Percentiles rank a stretch among this genome's conserved stretches.
Evolutionary conservation across 2,888 invertebrate genomes (phyloP).

Genomic region (Hemicrepidius hirtus): DNA sequence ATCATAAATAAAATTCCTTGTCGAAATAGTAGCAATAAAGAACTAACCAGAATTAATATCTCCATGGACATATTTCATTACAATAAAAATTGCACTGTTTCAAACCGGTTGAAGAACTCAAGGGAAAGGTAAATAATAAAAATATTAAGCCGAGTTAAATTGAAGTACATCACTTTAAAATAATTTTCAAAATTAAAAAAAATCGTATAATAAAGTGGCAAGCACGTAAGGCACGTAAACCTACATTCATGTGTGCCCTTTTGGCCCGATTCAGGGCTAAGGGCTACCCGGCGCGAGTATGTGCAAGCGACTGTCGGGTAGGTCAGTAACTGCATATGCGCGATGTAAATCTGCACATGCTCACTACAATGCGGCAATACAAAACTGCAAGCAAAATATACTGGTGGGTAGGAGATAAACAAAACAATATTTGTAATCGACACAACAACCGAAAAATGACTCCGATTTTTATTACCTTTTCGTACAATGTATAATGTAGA

Average conservation of each 20-base stretch:
- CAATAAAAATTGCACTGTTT: slow-evolving; percentile 55
- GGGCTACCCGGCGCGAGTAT: slow-evolving; percentile 67
- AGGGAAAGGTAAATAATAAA: slow-evolving; percentile 53
- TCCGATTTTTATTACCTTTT: not conserved
- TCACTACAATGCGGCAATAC: slow-evolving; percentile 58
- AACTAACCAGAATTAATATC: slow-evolving; percentile 64
- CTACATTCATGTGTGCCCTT: slow-evolving; percentile 65
- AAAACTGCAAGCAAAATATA: not conserved
- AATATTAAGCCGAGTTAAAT: slow-evolving; percentile 39
- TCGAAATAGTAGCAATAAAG: slow-evolving; percentile 39
- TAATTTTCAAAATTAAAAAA: slow-evolving; percentile 35
- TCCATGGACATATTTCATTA: slow-evolving; percentile 67
- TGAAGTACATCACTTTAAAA: slow-evolving; percentile 42
- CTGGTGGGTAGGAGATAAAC: slow-evolving; percentile 31
- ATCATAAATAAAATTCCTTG: not conserved
- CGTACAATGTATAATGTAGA: too few relatives aligned
- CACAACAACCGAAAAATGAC: slow-evolving; percentile 28
- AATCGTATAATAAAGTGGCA: slow-evolving; percentile 32
- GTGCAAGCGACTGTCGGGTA: slow-evolving; percentile 71
- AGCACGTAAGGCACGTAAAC: slow-evolving; percentile 59
- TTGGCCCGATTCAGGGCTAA: slow-evolving; percentile 69
- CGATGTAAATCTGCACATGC: slow-evolving; percentile 60
- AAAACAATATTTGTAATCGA: slow-evolving; percentile 7
- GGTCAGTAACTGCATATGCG: slow-evolving; percentile 72
- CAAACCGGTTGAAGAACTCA: slow-evolving; percentile 55